phyloP scores from a whole-genome alignment of 2,113 vertebrate species.

The Otocyon megalotis region DNA sequence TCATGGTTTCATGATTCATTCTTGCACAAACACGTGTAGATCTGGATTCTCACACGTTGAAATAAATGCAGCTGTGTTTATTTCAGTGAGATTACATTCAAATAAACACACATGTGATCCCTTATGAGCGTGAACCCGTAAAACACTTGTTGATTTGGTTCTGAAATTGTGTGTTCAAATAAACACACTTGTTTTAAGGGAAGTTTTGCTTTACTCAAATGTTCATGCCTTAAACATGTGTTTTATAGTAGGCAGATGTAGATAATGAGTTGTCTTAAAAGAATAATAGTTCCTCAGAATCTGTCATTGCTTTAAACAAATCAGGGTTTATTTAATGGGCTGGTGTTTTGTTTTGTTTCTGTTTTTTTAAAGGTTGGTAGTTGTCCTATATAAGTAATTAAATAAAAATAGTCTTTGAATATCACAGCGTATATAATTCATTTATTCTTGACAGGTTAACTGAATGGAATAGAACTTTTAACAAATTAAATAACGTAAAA shows the following conservation, averaged over 20 bases:
- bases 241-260: slow-evolving; percentile 73
- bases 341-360: background rate
- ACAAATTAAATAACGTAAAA: slow-evolving; percentile 40
- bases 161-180: slow-evolving; percentile 83
- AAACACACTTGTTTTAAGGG: slow-evolving; percentile 81
- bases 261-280: slow-evolving; percentile 53
- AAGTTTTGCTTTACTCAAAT: slow-evolving; percentile 71
- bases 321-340: slow-evolving; percentile 22
- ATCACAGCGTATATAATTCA: background rate
- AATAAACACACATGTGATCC: slow-evolving; percentile 83
- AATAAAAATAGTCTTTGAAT: slow-evolving; percentile 34
- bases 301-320: slow-evolving; percentile 56
- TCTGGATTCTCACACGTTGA: slow-evolving; percentile 75
- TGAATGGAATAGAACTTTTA: slow-evolving; percentile 21
- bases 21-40: slow-evolving; percentile 72
- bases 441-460: slow-evolving; percentile 51
- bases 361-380: slow-evolving; percentile 26
- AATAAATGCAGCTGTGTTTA: slow-evolving; percentile 84
- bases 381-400: slow-evolving; percentile 26
- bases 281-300: slow-evolving; percentile 63
- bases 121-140: slow-evolving; percentile 75
- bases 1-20: slow-evolving; percentile 64
- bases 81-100: slow-evolving; percentile 80
- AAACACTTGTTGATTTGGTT: slow-evolving; percentile 84
- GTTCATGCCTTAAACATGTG: slow-evolving; percentile 73